A percentile compares a stretch with the other conserved stretches of the same genome.
These are phyloP conservation scores for Mobula birostris DNA, from an alignment of 2,113 vertebrate genomes.

Conservation along the genomic window DNA sequence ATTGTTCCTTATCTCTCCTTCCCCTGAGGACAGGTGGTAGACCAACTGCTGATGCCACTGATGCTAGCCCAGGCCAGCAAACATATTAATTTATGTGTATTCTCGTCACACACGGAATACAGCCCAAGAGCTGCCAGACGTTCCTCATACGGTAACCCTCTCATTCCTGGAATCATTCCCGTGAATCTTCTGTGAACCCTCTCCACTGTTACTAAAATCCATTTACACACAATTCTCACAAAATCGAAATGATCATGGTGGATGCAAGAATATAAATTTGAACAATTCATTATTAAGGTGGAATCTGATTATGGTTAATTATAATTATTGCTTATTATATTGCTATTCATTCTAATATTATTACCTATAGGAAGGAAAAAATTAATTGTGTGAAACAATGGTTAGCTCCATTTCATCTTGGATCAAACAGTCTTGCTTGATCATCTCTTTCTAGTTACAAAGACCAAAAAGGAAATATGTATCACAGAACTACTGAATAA, in stretches of 20 bases:
- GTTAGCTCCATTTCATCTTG: conserved; percentile 47
- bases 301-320: conserved; percentile 45
- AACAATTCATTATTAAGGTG: conserved; percentile 41
- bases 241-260: not conserved
- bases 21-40: too few species aligned
- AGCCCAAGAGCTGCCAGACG: too few species aligned
- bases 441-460: conserved; percentile 28
- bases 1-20: too few species aligned
- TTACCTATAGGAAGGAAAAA: conserved; percentile 49
- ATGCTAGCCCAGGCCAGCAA: too few species aligned
- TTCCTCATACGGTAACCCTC: too few species aligned
- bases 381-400: conserved; percentile 46
- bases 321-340: conserved; percentile 42
- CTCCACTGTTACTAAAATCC: not conserved
- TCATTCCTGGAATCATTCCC: too few species aligned
- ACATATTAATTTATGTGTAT: too few species aligned
- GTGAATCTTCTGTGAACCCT: too few species aligned
- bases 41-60: too few species aligned
- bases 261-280: not conserved
- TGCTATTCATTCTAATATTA: conserved; percentile 47
- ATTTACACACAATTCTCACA: not conserved
- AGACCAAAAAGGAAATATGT: conserved; percentile 39
- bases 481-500: conserved; percentile 31
- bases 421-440: conserved; percentile 39
- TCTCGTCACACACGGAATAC: too few species aligned